Conservation (phyloP, 1,140 invertebrate species). For the Ooceraea biroi region DNA sequence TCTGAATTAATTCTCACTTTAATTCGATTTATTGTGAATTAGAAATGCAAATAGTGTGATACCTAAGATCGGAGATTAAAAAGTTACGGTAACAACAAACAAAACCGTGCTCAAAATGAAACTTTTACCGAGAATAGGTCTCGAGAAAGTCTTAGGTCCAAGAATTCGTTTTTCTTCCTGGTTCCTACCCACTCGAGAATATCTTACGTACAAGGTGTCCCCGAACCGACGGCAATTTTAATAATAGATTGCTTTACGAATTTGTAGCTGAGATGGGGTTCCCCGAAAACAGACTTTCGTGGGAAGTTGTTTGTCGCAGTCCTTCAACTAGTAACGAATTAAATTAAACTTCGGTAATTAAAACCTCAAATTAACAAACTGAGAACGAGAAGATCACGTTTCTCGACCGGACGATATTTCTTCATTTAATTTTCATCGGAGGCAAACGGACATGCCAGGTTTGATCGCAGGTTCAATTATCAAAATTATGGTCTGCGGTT, state of each 20-base stretch:
- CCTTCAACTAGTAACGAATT: not conserved
- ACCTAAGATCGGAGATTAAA: constrained; percentile 1
- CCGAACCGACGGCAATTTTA: constrained; percentile 10
- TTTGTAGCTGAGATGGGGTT: not conserved
- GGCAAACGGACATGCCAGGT: not conserved
- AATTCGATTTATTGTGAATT: not conserved
- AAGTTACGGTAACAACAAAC: not conserved
- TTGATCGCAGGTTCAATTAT: not conserved
- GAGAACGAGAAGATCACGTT: not conserved
- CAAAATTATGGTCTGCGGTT: not conserved
- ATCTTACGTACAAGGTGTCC: not conserved
- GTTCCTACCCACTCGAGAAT: not conserved
- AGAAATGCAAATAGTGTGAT: not conserved
- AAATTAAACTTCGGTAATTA: not conserved
- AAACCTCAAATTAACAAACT: constrained; percentile 12
- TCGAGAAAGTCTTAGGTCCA: not conserved
- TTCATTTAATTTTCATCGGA: not conserved
- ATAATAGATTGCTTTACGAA: constrained; percentile 10
- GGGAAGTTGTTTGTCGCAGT: not conserved
- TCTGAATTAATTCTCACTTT: not conserved
- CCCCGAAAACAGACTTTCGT: not conserved
- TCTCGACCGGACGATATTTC: not conserved
- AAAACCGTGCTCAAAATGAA: not conserved
- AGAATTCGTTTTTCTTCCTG: constrained; percentile 2
- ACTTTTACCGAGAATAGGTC: no score